A percentile compares a stretch with the other conserved stretches of the same genome.
These are phyloP conservation scores for Lindbergichthys nudifrons DNA, from an alignment of 2,797 vertebrate species.

Conservation along the genomic window DNA sequence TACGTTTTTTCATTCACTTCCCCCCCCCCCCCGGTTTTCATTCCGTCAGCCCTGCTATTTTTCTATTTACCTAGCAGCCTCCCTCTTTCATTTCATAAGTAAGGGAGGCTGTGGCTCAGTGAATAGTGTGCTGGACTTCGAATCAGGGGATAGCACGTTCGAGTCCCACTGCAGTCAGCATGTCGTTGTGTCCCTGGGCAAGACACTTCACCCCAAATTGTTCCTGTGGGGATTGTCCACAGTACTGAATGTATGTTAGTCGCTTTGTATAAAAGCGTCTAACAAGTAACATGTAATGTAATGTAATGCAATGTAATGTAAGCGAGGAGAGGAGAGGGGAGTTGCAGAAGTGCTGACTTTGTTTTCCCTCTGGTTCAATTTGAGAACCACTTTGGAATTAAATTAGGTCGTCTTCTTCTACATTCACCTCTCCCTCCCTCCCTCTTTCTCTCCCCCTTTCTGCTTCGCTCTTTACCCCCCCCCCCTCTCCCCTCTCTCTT, in stretches of 20 bases:
- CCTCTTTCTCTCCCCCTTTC: constrained; percentile 10
- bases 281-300: no score
- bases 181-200: no score
- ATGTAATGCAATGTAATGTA: no score
- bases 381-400: constrained; percentile 75
- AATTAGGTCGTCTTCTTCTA: constrained; percentile 68
- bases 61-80: constrained; percentile 5
- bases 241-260: no score
- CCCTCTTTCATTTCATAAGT: no score
- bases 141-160: no score
- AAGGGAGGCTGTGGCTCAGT: no score
- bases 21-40: not conserved
- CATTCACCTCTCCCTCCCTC: constrained; percentile 48
- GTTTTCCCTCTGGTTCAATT: constrained; percentile 74
- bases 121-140: no score
- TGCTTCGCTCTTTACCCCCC: constrained; percentile 10
- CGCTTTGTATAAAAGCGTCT: no score
- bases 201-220: no score
- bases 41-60: not conserved
- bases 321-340: not conserved
- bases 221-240: no score
- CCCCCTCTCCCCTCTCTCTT: constrained; percentile 11
- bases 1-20: not conserved
- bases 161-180: not conserved
- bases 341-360: constrained; percentile 73